Conservation (phyloP, 2,797 vertebrate genomes). For the Ptychobarbus kaznakovi region DNA sequence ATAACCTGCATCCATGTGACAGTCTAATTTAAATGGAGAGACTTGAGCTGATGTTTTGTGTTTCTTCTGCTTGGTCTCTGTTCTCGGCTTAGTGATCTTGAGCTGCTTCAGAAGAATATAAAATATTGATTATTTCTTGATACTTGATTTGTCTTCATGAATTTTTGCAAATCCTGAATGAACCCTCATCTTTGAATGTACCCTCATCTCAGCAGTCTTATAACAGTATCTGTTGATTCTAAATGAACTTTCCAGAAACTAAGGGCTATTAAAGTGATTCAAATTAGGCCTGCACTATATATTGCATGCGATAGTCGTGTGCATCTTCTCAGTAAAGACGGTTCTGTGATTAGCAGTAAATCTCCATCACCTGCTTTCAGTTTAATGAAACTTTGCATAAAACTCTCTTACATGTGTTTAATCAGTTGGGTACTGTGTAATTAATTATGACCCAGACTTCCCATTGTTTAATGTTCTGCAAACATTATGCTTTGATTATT, state of each 20-base stretch:
- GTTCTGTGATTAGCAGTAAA: no score
- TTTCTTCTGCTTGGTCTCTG: background rate
- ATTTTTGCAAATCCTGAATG: background rate
- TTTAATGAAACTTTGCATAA: background rate
- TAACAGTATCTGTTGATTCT: background rate
- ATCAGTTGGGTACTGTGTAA: background rate
- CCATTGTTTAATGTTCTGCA: background rate
- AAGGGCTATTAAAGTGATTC: background rate
- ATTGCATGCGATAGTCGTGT: no score
- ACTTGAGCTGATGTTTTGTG: background rate
- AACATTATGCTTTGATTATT: slow-evolving; percentile 6
- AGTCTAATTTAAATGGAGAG: background rate
- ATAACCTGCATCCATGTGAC: background rate
- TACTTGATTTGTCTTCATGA: background rate
- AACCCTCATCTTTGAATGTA: background rate
- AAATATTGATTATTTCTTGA: background rate
- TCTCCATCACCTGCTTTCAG: no score
- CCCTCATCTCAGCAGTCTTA: background rate
- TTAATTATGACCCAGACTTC: background rate
- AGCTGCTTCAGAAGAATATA: background rate
- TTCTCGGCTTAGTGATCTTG: background rate
- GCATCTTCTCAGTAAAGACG: no score
- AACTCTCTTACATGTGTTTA: background rate
- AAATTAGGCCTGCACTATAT: no score
- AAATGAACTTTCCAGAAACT: background rate